These are phyloP conservation scores for Hydrophis major DNA, from an alignment of 2,797 vertebrate genomes.

Conservation along the genomic window DNA sequence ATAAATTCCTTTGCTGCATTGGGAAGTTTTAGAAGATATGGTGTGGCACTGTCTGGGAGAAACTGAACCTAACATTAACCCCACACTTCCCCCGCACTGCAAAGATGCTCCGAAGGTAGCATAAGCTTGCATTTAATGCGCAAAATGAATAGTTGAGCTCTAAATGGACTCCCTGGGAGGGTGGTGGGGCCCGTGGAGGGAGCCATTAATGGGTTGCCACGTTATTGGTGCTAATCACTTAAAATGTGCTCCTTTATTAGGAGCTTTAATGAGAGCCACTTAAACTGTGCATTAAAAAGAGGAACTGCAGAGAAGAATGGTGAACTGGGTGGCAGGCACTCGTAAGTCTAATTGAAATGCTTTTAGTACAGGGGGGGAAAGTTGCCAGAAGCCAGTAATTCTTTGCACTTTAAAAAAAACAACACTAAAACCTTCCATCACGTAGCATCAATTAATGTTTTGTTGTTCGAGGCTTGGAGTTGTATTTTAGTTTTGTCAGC, in stretches of 20 bases:
- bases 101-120: slow-evolving; percentile 29
- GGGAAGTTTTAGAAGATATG: not conserved
- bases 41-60: not conserved
- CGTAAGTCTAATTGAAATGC: slow-evolving; percentile 70
- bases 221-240: slow-evolving; percentile 73
- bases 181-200: slow-evolving; percentile 57
- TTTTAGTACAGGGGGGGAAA: slow-evolving; percentile 54
- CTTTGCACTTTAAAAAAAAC: slow-evolving; percentile 15
- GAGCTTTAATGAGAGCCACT: slow-evolving; percentile 74
- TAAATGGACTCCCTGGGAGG: slow-evolving; percentile 66
- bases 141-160: slow-evolving; percentile 66
- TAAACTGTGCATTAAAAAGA: slow-evolving; percentile 72
- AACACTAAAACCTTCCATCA: slow-evolving; percentile 29
- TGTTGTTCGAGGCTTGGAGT: slow-evolving; percentile 26
- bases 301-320: slow-evolving; percentile 61
- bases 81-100: not conserved
- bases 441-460: slow-evolving; percentile 32
- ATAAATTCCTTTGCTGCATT: not conserved
- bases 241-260: slow-evolving; percentile 73
- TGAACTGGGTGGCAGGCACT: slow-evolving; percentile 60
- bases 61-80: rapidly evolving
- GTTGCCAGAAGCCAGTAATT: slow-evolving; percentile 44
- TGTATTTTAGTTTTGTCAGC: not conserved
- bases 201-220: slow-evolving; percentile 65
- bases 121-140: slow-evolving; percentile 52